phyloP scores from a whole-genome alignment of 2,888 invertebrate species.

The Acanthopleura granulata region DNA sequence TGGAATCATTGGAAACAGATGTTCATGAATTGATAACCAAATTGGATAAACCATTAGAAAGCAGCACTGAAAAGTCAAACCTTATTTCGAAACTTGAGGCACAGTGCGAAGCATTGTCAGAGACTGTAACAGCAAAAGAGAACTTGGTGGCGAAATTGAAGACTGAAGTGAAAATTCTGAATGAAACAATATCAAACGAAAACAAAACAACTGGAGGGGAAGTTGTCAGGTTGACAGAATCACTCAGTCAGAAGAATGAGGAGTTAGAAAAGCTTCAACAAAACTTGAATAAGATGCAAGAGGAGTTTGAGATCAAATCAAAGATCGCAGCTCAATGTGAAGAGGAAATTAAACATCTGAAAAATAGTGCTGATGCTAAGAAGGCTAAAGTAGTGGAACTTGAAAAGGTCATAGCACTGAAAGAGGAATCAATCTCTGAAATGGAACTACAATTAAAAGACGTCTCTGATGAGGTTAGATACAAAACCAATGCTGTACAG shows the following conservation, averaged over 20 bases:
- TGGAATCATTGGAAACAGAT: neutral
- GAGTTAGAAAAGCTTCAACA: conserved; percentile 26
- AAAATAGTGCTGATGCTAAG: too few relatives aligned
- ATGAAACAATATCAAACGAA: neutral
- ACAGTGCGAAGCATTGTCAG: neutral
- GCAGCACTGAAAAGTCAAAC: neutral
- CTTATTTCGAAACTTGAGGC: neutral
- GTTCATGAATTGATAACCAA: neutral
- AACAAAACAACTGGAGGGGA: neutral
- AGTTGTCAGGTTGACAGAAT: neutral
- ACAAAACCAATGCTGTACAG: neutral
- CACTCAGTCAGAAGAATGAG: neutral
- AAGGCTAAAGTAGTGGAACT: neutral
- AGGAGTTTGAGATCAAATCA: neutral
- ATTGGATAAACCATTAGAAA: neutral
- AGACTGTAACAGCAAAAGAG: neutral
- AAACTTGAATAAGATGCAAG: neutral
- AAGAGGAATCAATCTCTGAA: neutral
- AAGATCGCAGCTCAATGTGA: neutral
- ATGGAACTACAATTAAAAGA: neutral
- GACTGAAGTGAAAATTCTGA: conserved; percentile 6
- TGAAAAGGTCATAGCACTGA: neutral
- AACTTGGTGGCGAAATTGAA: neutral
- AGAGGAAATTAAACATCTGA: too few relatives aligned
- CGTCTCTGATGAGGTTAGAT: neutral